Base-by-base conservation (phyloP, 2,797 vertebrate species). In the Gymnothorax javanicus region DNA sequence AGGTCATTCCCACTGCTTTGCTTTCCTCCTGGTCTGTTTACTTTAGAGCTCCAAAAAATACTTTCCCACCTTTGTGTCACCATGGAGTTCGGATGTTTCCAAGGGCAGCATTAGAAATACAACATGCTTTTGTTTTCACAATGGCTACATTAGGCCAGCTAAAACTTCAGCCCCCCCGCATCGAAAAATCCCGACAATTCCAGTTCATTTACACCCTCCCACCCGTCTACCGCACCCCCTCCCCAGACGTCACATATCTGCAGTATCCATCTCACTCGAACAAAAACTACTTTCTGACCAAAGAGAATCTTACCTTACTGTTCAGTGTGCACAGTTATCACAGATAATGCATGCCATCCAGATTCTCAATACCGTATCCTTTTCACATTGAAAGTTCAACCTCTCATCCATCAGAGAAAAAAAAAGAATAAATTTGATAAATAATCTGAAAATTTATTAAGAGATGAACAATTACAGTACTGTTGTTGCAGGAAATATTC, bases 51-150 rank as follows among this genome's bases (percentile, higher is more conserved):
- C 13, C 6, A 79, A 23, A 79, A 79, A 79, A 79, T 54, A 79
- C 20, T 79, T 79, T 54, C 75, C 75, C 75, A 79, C 75, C 75
- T 54, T 79, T 79, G 75, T 54, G 50, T 79, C 20, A 52, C 75
- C 50, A 56, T 79, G 75, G 75, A 79, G 50, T 17, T 50, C 43
- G n/a, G 50, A 79, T 54, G 50, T 79, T 7, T 79, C 50, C 75
- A 79, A 79, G 75, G 50, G 50, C 50, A 54, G 54, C 75, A 79
- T 79, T 79, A 50, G 50, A 75, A 50, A 17, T 27, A 25, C 33
- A 75, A 43, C 52, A 23, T 5, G 2, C 75, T 23, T 79, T 79
- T 79, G 75, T 79, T 79, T 56, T 54, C 50, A 79, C 75, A 54
- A 79, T 79, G 50, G 50, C 75, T 4, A 15, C 75, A 56, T 79